Evolutionary conservation across 2,113 vertebrate genomes (phyloP).

Genomic region (Gnathonemus longibarbis): DNA sequence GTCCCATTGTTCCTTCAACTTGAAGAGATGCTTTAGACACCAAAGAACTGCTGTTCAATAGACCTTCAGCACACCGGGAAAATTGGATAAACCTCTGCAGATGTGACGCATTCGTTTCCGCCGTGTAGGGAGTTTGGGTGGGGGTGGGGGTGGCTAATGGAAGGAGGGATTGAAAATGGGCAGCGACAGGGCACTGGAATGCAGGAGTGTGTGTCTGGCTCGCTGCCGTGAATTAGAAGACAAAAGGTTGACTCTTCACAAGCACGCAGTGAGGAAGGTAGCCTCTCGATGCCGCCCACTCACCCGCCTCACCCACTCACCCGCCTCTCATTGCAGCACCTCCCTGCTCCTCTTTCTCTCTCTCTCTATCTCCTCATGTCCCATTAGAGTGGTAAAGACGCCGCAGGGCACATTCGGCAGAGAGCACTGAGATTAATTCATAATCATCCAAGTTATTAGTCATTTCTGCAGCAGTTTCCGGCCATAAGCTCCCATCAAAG

Average conservation of each 20-base stretch:
- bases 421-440: slow-evolving; percentile 1
- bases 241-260: not conserved
- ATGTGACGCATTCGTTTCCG: not conserved
- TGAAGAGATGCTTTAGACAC: not conserved
- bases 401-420: not conserved
- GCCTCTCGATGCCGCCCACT: not conserved
- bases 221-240: not conserved
- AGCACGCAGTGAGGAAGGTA: not conserved
- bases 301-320: not conserved
- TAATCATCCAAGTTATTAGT: not conserved
- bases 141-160: not conserved
- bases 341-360: not conserved
- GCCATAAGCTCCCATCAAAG: not conserved
- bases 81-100: not conserved
- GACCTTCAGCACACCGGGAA: not conserved
- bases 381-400: not conserved
- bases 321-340: not conserved
- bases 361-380: not conserved
- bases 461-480: not conserved
- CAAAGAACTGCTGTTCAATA: not conserved
- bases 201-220: not conserved
- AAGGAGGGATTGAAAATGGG: not conserved
- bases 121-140: not conserved
- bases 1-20: not conserved
- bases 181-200: not conserved